Conservation (phyloP, 2,113 vertebrate species). For the Scomber colias region DNA sequence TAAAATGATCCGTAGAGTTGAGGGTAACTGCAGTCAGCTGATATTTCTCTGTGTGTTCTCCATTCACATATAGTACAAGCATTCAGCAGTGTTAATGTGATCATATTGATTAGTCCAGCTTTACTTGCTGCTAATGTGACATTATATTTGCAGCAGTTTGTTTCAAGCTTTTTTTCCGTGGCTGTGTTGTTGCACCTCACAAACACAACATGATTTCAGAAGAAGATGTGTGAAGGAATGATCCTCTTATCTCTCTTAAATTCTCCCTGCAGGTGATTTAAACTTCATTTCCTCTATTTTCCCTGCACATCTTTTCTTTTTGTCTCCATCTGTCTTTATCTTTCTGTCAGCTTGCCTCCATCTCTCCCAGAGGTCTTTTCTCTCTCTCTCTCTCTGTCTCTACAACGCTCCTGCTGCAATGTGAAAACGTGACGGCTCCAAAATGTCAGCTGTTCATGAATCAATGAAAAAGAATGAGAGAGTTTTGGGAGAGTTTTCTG, state of each 20-base stretch:
- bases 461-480: conserved; percentile 30
- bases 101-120: no score
- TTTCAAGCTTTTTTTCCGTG: no score
- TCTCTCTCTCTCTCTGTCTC: not conserved
- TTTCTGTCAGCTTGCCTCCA: conserved; percentile 20
- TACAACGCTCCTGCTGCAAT: not conserved
- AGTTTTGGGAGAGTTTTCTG: conserved; percentile 15
- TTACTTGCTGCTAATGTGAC: no score
- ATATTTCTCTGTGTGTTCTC: no score
- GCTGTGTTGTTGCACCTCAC: not conserved
- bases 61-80: no score
- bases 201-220: conserved; percentile 3
- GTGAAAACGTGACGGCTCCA: conserved; percentile 26
- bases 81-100: no score
- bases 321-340: conserved; percentile 1
- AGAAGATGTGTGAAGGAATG: not conserved
- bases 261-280: conserved; percentile 24
- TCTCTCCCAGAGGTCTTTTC: conserved; percentile 24
- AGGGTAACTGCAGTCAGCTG: no score
- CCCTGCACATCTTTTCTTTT: conserved; percentile 2
- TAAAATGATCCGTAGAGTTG: no score
- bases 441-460: conserved; percentile 49
- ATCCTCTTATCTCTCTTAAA: conserved; percentile 30
- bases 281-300: conserved; percentile 13
- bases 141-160: no score